Conservation (phyloP, 1,140 invertebrate species). For the Nephila pilipes region DNA sequence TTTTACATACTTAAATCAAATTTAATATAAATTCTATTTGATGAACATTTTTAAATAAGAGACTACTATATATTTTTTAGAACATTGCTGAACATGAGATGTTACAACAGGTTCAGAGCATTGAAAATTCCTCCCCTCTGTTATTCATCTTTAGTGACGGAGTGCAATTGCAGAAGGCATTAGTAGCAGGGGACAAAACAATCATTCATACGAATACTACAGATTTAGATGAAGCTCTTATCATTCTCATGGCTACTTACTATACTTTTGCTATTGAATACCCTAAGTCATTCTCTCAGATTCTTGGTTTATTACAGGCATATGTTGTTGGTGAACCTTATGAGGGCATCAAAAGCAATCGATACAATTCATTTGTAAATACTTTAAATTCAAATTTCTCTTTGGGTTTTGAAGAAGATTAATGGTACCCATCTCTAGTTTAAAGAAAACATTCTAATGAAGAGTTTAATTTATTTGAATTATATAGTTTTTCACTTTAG, state of each 20-base stretch:
- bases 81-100: constrained; percentile 59
- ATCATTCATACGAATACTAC: constrained; percentile 42
- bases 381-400: background rate
- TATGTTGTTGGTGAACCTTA: constrained; percentile 66
- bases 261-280: constrained; percentile 67
- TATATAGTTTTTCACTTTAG: too few relatives aligned
- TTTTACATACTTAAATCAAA: too few relatives aligned
- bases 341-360: constrained; percentile 49
- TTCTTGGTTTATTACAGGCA: constrained; percentile 63
- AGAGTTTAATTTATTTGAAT: too few relatives aligned
- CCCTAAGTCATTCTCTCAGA: constrained; percentile 63
- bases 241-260: constrained; percentile 70
- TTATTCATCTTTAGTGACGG: constrained; percentile 68
- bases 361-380: constrained; percentile 28
- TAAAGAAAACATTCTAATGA: background rate
- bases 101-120: constrained; percentile 45
- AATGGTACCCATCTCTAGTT: background rate
- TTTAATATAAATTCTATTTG: too few relatives aligned
- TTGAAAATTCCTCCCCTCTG: constrained; percentile 45
- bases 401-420: background rate
- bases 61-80: background rate
- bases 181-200: constrained; percentile 61
- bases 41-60: too few relatives aligned
- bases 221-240: constrained; percentile 47
- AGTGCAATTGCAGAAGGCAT: constrained; percentile 38